phyloP scores from a whole-genome alignment of 2,113 vertebrate species.

The Amblyornis subalaris region DNA sequence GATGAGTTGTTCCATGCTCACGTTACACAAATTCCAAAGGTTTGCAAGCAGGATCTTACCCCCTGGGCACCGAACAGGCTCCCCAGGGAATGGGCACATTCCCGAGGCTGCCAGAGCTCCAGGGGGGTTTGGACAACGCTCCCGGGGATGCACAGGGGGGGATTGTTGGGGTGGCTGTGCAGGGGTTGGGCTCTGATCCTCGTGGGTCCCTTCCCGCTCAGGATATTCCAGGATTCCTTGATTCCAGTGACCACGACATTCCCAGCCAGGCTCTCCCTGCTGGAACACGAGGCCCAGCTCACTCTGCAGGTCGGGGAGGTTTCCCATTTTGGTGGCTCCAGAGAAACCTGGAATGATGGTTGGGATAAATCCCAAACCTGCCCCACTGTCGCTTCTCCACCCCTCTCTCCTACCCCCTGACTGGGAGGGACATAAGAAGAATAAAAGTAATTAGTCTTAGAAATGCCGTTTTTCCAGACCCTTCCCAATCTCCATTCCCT shows the following conservation, averaged over 20 bases:
- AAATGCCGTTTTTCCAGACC: background rate
- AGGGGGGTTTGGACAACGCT: rapidly evolving
- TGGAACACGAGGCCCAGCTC: background rate
- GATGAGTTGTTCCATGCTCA: rapidly evolving
- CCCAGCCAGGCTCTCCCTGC: background rate
- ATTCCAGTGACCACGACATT: too few species aligned
- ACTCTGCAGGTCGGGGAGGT: background rate
- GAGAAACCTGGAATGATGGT: background rate
- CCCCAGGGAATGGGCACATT: background rate
- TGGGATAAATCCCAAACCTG: background rate
- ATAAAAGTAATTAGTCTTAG: background rate
- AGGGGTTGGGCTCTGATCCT: background rate
- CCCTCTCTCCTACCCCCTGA: background rate
- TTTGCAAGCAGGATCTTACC: background rate
- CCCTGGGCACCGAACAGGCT: background rate
- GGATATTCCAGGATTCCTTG: too few species aligned
- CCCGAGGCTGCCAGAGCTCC: background rate
- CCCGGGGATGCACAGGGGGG: background rate
- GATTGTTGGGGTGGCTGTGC: background rate
- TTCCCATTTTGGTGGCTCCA: background rate
- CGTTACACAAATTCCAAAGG: rapidly evolving
- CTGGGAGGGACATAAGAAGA: background rate
- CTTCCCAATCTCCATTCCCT: background rate
- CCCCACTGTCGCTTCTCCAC: background rate
- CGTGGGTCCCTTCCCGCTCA: background rate